Percentiles rank a stretch among this genome's conserved stretches.
phyloP scores from a whole-genome alignment of 1,140 invertebrate species.

The Bathynomus jamesi region DNA sequence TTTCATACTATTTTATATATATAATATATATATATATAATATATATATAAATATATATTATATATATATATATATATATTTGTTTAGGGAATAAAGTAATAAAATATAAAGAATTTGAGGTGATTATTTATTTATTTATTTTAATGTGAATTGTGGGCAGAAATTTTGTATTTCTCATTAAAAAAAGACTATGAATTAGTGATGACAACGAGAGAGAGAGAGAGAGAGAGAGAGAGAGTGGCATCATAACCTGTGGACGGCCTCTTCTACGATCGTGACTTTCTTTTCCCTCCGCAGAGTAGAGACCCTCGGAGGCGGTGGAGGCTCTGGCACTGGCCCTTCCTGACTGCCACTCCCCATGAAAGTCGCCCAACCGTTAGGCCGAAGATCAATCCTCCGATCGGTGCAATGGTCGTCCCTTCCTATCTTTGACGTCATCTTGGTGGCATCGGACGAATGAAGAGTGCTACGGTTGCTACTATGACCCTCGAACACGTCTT shows the following conservation, averaged over 20 bases:
- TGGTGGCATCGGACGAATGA: background rate
- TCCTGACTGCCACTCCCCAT: background rate
- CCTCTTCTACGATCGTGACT: conserved; percentile 25
- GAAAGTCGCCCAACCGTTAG: conserved; percentile 24
- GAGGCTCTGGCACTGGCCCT: conserved; percentile 15
- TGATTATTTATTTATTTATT: background rate
- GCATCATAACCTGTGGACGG: conserved; percentile 32
- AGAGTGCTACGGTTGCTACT: background rate
- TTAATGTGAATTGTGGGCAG: no score
- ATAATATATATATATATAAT: background rate
- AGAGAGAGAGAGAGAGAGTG: background rate
- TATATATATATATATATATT: background rate
- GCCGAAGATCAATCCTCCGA: conserved; percentile 3
- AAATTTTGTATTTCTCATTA: background rate
- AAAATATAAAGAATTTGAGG: background rate
- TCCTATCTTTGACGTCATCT: background rate
- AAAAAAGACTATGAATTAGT: background rate
- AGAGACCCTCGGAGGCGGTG: conserved; percentile 21
- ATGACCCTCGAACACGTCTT: background rate
- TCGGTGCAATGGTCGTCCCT: background rate
- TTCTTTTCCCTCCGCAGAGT: conserved; percentile 24
- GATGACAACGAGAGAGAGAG: background rate
- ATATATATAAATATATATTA: background rate
- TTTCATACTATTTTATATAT: background rate
- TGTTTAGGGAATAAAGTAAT: background rate